Conservation (phyloP, 37 sponge, comb jelly and placozoan genomes). For the Hexactinellida sp. region DNA sequence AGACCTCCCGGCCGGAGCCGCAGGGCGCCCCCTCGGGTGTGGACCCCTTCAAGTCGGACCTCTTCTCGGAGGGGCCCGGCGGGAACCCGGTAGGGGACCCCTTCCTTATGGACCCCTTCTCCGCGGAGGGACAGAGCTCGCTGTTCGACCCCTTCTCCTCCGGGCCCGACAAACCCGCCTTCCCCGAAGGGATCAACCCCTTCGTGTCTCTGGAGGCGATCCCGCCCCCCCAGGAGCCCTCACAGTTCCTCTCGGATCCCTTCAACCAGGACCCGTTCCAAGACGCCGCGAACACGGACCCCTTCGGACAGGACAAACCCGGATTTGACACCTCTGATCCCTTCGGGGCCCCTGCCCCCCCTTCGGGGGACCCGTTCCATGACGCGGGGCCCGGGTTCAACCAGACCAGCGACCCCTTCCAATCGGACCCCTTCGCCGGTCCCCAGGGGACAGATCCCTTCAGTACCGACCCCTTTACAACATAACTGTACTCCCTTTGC, state of each 20-base stretch:
- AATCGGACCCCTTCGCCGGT: slow-evolving; percentile 16
- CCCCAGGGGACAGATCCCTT: neutral
- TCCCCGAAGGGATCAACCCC: neutral
- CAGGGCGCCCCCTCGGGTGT: neutral
- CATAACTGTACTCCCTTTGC: neutral
- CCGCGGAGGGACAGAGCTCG: neutral
- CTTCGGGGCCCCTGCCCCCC: neutral
- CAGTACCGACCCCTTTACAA: neutral
- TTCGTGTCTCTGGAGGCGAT: neutral
- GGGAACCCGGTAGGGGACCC: neutral
- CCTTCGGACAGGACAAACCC: neutral
- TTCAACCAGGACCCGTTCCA: neutral
- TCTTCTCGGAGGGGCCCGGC: neutral
- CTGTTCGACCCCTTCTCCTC: neutral
- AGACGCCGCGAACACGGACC: neutral
- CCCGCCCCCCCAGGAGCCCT: neutral
- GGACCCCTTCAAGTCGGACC: neutral
- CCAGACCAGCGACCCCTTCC: neutral
- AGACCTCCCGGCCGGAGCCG: neutral
- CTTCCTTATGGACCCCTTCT: neutral
- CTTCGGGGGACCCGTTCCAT: neutral
- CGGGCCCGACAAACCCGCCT: neutral
- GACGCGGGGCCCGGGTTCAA: neutral
- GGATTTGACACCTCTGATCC: neutral
- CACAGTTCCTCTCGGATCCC: neutral